phyloP scores from a whole-genome alignment of 2,888 invertebrate species.

The Holacanthella duospinosa region DNA sequence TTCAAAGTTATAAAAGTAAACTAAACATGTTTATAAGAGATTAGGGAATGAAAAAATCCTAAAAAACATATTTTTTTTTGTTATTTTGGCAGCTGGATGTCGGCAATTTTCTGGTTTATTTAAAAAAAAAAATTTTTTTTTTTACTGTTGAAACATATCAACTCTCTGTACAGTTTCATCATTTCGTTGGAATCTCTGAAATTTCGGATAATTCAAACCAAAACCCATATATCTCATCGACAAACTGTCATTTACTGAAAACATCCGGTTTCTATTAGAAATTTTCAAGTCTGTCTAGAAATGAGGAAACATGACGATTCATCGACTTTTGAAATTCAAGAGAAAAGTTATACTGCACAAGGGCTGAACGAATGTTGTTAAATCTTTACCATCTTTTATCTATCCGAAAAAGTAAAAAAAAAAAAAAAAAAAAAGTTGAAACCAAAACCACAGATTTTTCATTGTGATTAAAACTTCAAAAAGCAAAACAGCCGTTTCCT shows the following conservation, averaged over 20 bases:
- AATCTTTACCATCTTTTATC: neutral
- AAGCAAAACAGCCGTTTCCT: too few relatives aligned
- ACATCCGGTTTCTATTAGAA: neutral
- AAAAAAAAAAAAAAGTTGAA: neutral
- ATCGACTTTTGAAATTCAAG: too few relatives aligned
- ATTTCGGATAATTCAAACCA: neutral
- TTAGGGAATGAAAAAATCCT: too few relatives aligned
- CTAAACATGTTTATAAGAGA: neutral
- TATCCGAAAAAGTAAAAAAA: neutral
- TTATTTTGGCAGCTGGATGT: conserved; percentile 8
- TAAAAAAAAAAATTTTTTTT: neutral
- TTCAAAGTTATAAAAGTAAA: neutral
- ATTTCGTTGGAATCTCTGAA: neutral
- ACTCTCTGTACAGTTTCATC: neutral
- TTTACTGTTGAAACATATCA: neutral
- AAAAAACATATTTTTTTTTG: neutral
- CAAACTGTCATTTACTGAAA: neutral
- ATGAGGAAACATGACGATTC: neutral
- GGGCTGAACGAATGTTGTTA: neutral
- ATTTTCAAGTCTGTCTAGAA: neutral
- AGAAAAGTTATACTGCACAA: too few relatives aligned
- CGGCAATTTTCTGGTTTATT: conserved; percentile 4
- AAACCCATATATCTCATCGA: neutral
- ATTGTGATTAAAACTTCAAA: neutral
- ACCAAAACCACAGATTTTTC: neutral